Evolutionary conservation across 2,113 vertebrate genomes (phyloP).

Genomic region (Onychorhynchus coronatus): DNA sequence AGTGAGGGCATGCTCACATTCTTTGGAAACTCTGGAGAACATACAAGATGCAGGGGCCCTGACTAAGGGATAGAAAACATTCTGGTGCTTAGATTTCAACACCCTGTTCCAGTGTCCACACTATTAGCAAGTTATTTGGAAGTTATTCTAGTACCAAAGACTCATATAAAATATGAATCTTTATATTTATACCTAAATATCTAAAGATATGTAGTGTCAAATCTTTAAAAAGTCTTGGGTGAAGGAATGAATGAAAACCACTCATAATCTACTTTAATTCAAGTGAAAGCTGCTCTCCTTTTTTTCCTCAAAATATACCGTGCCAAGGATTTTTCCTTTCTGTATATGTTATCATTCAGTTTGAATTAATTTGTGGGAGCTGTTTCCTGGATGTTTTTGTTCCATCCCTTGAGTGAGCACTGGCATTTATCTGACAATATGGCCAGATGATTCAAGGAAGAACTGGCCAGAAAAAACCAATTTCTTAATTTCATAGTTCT

Average conservation of each 20-base stretch:
- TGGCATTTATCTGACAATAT: not conserved
- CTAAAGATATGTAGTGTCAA: not conserved
- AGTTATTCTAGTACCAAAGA: not conserved
- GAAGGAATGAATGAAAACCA: not conserved
- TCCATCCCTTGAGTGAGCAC: not conserved
- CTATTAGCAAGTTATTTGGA: not conserved
- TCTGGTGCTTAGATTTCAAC: not conserved
- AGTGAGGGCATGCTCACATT: not conserved
- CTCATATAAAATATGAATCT: not conserved
- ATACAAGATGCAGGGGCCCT: not conserved
- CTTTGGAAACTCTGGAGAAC: not conserved
- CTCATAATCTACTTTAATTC: not conserved
- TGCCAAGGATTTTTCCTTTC: not conserved
- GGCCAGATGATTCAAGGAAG: conserved; percentile 3
- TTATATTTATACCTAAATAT: not conserved
- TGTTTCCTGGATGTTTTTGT: conserved; percentile 3
- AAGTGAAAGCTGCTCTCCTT: not conserved
- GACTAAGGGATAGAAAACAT: not conserved
- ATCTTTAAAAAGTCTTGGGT: not conserved
- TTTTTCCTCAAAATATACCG: not conserved
- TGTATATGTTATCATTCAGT: not conserved
- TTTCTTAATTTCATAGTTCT: conserved; percentile 5
- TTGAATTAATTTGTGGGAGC: not conserved
- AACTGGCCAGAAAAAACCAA: not conserved
- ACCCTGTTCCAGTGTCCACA: not conserved